These are phyloP conservation scores for Cataglyphis livida DNA, from an alignment of 2,888 invertebrate species.

Conservation along the genomic window DNA sequence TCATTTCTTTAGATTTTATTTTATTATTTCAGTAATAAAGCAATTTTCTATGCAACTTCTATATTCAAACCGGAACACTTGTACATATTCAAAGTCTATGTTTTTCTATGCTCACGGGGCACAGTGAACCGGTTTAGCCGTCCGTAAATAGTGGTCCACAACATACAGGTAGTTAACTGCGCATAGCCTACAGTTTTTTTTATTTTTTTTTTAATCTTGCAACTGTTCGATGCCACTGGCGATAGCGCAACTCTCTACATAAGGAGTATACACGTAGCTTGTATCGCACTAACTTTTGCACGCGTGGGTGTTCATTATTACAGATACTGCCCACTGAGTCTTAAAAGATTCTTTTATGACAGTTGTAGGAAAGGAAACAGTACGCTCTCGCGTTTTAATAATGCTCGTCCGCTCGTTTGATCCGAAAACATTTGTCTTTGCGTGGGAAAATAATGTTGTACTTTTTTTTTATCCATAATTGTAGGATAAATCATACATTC, in stretches of 20 bases:
- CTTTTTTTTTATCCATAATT: neutral
- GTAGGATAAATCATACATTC: neutral
- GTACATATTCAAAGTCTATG: constrained; percentile 60
- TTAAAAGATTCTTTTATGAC: constrained; percentile 18
- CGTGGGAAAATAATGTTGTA: neutral
- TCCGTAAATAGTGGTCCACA: constrained; percentile 71
- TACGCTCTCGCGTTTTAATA: neutral
- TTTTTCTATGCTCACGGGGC: constrained; percentile 58
- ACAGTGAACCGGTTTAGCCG: constrained; percentile 76
- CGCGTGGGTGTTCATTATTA: constrained; percentile 46
- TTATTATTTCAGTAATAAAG: neutral
- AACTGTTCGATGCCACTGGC: constrained; percentile 65
- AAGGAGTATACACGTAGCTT: constrained; percentile 42
- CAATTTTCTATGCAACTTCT: neutral
- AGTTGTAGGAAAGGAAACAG: neutral
- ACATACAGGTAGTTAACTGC: constrained; percentile 74
- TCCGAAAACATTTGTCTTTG: neutral
- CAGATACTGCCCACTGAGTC: constrained; percentile 5
- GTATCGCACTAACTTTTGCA: constrained; percentile 35
- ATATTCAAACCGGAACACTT: constrained; percentile 7
- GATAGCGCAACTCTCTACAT: constrained; percentile 57
- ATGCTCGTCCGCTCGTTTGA: neutral
- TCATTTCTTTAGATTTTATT: neutral
- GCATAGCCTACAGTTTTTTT: constrained; percentile 62
- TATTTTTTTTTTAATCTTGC: constrained; percentile 57